Base-by-base conservation (phyloP, 1,140 invertebrate species). In the Drosophila busckii region DNA sequence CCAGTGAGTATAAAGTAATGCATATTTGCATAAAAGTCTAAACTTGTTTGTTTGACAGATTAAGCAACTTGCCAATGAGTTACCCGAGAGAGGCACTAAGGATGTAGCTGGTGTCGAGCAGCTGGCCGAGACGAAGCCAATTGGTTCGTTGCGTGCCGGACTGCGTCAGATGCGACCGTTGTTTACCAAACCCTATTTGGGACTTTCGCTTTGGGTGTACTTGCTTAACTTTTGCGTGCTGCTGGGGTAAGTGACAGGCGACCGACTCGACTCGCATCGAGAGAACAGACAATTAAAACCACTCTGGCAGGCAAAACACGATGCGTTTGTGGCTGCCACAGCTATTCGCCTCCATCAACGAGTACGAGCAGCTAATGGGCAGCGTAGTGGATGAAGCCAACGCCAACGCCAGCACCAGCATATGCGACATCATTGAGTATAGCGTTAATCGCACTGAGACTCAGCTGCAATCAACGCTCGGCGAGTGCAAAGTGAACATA, bases 1-100 rank as follows among this genome's bases (percentile, higher is more conserved):
- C 92, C 93, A 25, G 93, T 94, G 87, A 89, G 73, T 58, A n/a
- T 1, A 42, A 6, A n/a, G 2, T 13, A n/a, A 3, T 4, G 1
- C 17, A 4, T 4, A 28, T 7, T n/a, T 12, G 2, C 1, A 8
- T 10, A 19, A 19, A 4, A 1, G 13, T 1, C 2, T 10, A 1
- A 12, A 4, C 16, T 16, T 9, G 2, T 25, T 10, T 7, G 1
- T 15, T n/a, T 6, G n/a, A 10, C 23, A 82, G 75, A 83, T 82
- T 15, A 82, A 82, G 13, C 8, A 67, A 6, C 37, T 82, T 22
- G 70, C 56, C 53, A 82, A 69, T 23, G 75, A 82, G 35, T 42
- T 75, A 8, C 31, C 67, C 0, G 69, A 9, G 17, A 23, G 7
- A 53, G 32, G 32, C 23, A 20, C 4, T 8, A 6, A 12, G 13